A percentile compares a stretch with the other conserved stretches of the same genome.
Conservation (phyloP, 1,140 invertebrate species). For the Neuroterus valhalla region DNA sequence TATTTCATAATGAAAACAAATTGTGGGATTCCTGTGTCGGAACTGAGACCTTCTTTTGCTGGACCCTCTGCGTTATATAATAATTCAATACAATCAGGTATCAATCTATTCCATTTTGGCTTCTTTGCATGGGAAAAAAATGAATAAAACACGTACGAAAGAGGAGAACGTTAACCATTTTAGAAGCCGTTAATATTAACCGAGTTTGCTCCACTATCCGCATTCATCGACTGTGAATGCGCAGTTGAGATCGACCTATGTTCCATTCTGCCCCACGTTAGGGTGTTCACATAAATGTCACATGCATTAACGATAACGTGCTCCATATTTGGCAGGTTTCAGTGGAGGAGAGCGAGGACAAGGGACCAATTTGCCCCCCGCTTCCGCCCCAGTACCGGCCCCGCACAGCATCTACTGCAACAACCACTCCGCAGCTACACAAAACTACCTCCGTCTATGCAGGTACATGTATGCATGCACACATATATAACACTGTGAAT, state of each 20-base stretch:
- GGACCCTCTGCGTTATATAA: too few relatives aligned
- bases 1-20: too few relatives aligned
- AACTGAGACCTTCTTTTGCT: too few relatives aligned
- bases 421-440: constrained; percentile 69
- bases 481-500: too few relatives aligned
- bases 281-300: constrained; percentile 64
- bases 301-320: constrained; percentile 68
- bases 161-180: constrained; percentile 34
- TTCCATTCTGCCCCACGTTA: constrained; percentile 49
- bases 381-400: constrained; percentile 69
- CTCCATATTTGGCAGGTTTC: constrained; percentile 71
- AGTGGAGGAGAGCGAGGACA: constrained; percentile 64
- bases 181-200: constrained; percentile 52
- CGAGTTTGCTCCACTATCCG: constrained; percentile 33
- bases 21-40: too few relatives aligned
- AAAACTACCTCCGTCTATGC: constrained; percentile 68
- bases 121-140: neutral
- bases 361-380: constrained; percentile 73
- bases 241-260: constrained; percentile 49
- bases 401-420: constrained; percentile 52
- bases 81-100: too few relatives aligned
- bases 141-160: constrained; percentile 9
- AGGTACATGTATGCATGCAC: too few relatives aligned
- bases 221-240: constrained; percentile 44
- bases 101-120: too few relatives aligned